Conservation (phyloP, 2,797 vertebrate genomes). For the Halcyon smyrnensis region DNA sequence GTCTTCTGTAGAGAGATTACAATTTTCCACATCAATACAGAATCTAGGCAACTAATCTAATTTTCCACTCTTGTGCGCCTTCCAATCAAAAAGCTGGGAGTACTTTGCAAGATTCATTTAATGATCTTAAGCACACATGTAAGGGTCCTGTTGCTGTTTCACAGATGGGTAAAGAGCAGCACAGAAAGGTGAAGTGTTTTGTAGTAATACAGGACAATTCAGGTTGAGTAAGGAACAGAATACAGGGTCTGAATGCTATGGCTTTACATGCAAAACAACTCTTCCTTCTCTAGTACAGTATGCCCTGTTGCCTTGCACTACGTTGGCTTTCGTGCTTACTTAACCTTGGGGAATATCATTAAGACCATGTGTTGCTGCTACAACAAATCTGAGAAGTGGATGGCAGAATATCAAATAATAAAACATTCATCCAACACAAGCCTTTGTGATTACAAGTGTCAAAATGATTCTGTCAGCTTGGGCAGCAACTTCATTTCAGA, state of each 20-base stretch:
- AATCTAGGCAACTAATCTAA: neutral
- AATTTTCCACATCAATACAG: conserved; percentile 10
- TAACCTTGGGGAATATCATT: conserved; percentile 36
- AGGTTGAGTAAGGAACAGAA: neutral
- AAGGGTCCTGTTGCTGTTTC: neutral
- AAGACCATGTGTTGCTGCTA: conserved; percentile 32
- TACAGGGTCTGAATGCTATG: neutral
- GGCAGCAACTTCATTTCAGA: neutral
- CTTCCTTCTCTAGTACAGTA: neutral
- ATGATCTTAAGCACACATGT: conserved; percentile 3
- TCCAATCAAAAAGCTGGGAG: conserved; percentile 37
- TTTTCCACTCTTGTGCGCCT: conserved; percentile 14
- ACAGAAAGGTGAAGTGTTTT: neutral
- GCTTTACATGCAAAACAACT: neutral
- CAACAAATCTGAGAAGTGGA: conserved; percentile 4
- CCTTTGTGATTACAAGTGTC: conserved; percentile 9
- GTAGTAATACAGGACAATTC: neutral
- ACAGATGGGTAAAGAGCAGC: neutral
- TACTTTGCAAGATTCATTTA: conserved; percentile 7
- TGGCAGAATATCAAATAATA: conserved; percentile 28
- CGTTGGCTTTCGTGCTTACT: neutral
- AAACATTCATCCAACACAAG: conserved; percentile 18
- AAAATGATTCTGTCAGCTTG: neutral
- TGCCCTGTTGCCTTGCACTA: neutral
- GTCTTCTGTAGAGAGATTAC: neutral